phyloP scores from a whole-genome alignment of 2,797 vertebrate species.

The Mormyrus hasselquistii region DNA sequence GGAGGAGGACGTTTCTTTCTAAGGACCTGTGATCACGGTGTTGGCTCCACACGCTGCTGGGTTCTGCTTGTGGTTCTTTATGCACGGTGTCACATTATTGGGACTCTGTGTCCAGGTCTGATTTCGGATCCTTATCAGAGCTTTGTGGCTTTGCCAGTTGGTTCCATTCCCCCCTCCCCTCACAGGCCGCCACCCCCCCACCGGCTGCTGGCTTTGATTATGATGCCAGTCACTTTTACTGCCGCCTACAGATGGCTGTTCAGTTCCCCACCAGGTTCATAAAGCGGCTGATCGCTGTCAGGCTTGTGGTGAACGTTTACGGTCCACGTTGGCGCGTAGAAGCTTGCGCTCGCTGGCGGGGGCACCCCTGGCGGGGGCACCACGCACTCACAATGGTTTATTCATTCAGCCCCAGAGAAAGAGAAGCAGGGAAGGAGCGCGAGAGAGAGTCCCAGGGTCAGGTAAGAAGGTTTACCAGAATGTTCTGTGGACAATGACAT shows the following conservation, averaged over 20 bases:
- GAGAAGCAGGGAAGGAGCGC: not conserved
- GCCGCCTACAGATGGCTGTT: not conserved
- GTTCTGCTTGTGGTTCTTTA: not conserved
- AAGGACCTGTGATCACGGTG: not conserved
- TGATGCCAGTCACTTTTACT: not conserved
- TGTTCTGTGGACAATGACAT: conserved; percentile 22
- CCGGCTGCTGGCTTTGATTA: not conserved
- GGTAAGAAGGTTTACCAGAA: conserved; percentile 7
- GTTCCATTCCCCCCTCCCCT: not conserved
- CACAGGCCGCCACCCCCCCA: too few relatives aligned
- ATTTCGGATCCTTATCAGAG: not conserved
- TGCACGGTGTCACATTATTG: not conserved
- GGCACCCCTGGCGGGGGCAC: not conserved
- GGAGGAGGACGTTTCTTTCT: not conserved
- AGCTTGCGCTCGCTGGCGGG: not conserved
- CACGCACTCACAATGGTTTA: conserved; percentile 14
- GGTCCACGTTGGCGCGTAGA: not conserved
- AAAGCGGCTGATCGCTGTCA: not conserved
- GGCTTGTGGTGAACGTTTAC: not conserved
- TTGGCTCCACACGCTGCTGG: not conserved
- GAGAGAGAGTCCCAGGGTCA: not conserved
- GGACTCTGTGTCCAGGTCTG: not conserved
- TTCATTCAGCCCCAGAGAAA: conserved; percentile 17
- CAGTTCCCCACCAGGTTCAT: not conserved
- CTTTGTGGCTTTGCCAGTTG: not conserved